A percentile compares a stretch with the other conserved stretches of the same genome.
Evolutionary conservation across 2,113 vertebrate genomes (phyloP).

Genomic region (Gallinago undulata): DNA sequence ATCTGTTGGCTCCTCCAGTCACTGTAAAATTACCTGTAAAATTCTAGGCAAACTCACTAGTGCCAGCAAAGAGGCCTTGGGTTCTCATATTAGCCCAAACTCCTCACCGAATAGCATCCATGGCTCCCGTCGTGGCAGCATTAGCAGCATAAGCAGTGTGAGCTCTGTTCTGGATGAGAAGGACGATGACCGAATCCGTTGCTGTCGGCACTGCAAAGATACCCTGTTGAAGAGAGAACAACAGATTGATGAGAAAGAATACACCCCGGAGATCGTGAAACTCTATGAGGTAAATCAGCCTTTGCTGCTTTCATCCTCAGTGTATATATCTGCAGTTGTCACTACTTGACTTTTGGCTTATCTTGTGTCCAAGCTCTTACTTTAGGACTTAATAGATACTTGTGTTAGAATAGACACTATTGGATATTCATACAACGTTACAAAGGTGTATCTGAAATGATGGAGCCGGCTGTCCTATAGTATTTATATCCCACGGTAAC

Average conservation of each 20-base stretch:
- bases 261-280: constrained; percentile 85
- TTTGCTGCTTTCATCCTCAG: not conserved
- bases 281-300: constrained; percentile 87
- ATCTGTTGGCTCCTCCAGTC: not conserved
- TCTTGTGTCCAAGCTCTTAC: not conserved
- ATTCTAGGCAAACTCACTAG: constrained; percentile 88
- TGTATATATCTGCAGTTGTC: not conserved
- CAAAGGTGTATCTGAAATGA: not conserved
- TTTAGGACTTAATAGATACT: not conserved
- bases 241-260: constrained; percentile 90
- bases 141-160: constrained; percentile 90
- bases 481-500: not conserved
- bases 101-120: constrained; percentile 80
- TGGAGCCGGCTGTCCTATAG: not conserved
- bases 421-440: not conserved
- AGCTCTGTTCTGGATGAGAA: constrained; percentile 94
- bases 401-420: not conserved
- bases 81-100: constrained; percentile 79
- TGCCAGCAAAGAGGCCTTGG: constrained; percentile 86
- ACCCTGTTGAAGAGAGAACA: constrained; percentile 87
- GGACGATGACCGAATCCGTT: constrained; percentile 93
- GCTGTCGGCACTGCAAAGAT: constrained; percentile 92
- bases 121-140: constrained; percentile 87
- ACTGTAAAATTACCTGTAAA: not conserved
- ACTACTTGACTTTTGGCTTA: not conserved